phyloP scores from a whole-genome alignment of 2,888 invertebrate genomes.

The Cataglyphis altisquamis region DNA sequence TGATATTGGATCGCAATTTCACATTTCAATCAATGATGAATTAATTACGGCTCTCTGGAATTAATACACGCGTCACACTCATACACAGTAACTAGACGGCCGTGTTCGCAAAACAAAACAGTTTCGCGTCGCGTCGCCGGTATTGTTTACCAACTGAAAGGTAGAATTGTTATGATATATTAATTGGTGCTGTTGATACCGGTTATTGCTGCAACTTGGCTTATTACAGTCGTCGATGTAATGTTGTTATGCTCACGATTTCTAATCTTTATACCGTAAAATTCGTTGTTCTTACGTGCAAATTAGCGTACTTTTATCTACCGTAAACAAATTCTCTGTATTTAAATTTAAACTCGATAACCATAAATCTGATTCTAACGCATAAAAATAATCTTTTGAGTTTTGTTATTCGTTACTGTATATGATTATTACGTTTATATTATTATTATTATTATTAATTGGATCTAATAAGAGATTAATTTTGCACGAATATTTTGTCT shows the following conservation, averaged over 20 bases:
- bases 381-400: neutral
- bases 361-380: neutral
- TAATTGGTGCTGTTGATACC: slow-evolving; percentile 29
- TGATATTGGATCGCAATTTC: slow-evolving; percentile 5
- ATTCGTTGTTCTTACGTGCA: slow-evolving; percentile 21
- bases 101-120: neutral
- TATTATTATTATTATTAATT: neutral
- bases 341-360: neutral
- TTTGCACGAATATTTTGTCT: slow-evolving; percentile 15
- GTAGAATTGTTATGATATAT: slow-evolving; percentile 49
- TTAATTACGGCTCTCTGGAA: slow-evolving; percentile 36
- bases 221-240: slow-evolving; percentile 17
- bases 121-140: neutral
- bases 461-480: neutral
- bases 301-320: slow-evolving; percentile 27
- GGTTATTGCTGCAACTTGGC: slow-evolving; percentile 33
- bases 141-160: slow-evolving; percentile 49
- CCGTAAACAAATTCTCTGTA: slow-evolving; percentile 2
- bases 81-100: neutral
- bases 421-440: neutral
- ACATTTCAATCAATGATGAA: slow-evolving; percentile 25
- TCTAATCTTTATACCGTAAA: slow-evolving; percentile 9
- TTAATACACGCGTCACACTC: slow-evolving; percentile 22
- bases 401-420: neutral
- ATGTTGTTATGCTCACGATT: slow-evolving; percentile 27